Conservation (phyloP, 35 echinoderm and acorn worm species). For the Chiridota heheva region DNA sequence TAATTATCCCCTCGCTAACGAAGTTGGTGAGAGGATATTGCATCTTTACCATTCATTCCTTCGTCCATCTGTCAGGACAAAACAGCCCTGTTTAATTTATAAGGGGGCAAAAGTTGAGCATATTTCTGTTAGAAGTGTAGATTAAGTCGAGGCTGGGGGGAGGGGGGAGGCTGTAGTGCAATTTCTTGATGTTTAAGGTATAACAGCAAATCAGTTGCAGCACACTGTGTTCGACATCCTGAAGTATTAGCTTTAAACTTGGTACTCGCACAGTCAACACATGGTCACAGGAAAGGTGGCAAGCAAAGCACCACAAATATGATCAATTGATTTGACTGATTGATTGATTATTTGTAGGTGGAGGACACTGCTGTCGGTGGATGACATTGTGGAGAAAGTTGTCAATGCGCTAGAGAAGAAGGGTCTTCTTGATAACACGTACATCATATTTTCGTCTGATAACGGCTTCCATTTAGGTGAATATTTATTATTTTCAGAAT, state of each 20-base stretch:
- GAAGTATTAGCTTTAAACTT: neutral
- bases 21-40: no score
- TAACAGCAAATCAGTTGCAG: neutral
- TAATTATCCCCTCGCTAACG: no score
- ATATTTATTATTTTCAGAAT: no score
- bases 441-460: conserved; percentile 60
- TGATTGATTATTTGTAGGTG: no score
- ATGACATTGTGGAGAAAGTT: conserved; percentile 48
- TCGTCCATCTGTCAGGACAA: no score
- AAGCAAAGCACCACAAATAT: neutral
- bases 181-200: no score
- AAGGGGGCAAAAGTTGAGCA: no score
- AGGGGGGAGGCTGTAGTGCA: neutral
- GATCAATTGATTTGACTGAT: neutral
- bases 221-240: neutral
- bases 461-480: conserved; percentile 70
- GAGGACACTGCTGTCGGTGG: conserved; percentile 47
- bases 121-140: no score
- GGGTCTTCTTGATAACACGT: conserved; percentile 49
- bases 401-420: conserved; percentile 36
- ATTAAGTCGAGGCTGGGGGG: no score
- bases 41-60: no score
- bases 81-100: no score
- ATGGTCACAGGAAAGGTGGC: neutral
- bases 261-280: neutral